phyloP scores from a whole-genome alignment of 2,113 vertebrate genomes.

The Clarias gariepinus region DNA sequence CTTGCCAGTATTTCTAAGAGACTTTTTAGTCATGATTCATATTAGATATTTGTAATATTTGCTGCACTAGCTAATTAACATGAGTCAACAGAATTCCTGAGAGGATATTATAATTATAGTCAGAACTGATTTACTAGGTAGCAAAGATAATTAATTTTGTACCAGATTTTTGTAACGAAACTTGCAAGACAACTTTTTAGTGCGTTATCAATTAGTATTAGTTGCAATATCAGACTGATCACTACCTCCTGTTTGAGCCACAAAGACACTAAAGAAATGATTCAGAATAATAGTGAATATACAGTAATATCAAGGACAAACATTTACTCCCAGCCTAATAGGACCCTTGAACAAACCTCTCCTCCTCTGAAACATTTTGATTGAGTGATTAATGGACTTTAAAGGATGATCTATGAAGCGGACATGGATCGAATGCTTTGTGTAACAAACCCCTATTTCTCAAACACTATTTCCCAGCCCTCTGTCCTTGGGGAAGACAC shows the following conservation, averaged over 20 bases:
- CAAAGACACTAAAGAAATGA: background rate
- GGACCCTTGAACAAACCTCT: background rate
- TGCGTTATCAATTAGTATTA: background rate
- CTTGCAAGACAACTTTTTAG: background rate
- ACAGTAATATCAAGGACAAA: background rate
- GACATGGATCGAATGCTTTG: background rate
- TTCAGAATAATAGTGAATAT: background rate
- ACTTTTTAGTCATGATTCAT: background rate
- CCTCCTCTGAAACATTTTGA: background rate
- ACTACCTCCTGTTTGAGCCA: background rate
- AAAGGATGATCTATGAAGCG: background rate
- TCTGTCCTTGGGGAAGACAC: constrained; percentile 28
- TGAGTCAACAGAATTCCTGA: background rate
- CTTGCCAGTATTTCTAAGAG: background rate
- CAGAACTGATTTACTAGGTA: background rate
- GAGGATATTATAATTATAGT: background rate
- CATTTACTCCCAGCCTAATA: background rate
- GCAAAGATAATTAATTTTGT: background rate
- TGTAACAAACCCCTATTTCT: background rate
- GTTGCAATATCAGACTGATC: background rate
- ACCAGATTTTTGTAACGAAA: background rate
- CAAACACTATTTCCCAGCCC: background rate
- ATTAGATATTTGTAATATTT: background rate
- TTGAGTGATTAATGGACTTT: background rate
- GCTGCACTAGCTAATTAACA: background rate